Evolutionary conservation across 2,113 vertebrate genomes (phyloP).

Genomic region (Baryphthengus martii): DNA sequence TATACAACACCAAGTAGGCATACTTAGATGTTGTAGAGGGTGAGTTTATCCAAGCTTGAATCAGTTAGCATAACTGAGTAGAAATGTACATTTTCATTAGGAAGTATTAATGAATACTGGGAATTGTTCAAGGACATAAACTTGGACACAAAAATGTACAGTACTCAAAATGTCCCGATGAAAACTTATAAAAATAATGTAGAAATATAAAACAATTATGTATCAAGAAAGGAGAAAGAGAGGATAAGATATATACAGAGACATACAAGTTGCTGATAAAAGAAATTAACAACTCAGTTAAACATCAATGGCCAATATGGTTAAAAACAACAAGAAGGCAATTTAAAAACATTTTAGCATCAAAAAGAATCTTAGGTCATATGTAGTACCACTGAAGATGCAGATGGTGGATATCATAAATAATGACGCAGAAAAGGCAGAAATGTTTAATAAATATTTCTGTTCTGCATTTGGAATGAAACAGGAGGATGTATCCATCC

Average conservation of each 20-base stretch:
- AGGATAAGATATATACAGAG: background rate
- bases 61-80: background rate
- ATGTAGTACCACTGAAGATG: slow-evolving; percentile 29
- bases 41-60: background rate
- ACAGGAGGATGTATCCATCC: slow-evolving; percentile 56
- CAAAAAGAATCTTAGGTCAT: slow-evolving; percentile 58
- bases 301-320: slow-evolving; percentile 55
- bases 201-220: background rate
- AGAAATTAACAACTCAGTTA: background rate
- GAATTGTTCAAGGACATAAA: slow-evolving; percentile 31
- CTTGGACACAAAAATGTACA: background rate
- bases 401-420: slow-evolving; percentile 64
- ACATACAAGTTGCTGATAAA: background rate
- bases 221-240: background rate
- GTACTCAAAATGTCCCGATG: background rate
- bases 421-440: slow-evolving; percentile 42
- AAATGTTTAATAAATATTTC: slow-evolving; percentile 70
- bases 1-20: background rate
- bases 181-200: background rate
- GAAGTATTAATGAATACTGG: background rate
- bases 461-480: slow-evolving; percentile 40
- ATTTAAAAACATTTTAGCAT: slow-evolving; percentile 49
- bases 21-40: background rate
- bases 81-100: slow-evolving; percentile 23
- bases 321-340: slow-evolving; percentile 24